Base-by-base conservation (phyloP, 2,113 vertebrate genomes). In the Geococcyx californianus region DNA sequence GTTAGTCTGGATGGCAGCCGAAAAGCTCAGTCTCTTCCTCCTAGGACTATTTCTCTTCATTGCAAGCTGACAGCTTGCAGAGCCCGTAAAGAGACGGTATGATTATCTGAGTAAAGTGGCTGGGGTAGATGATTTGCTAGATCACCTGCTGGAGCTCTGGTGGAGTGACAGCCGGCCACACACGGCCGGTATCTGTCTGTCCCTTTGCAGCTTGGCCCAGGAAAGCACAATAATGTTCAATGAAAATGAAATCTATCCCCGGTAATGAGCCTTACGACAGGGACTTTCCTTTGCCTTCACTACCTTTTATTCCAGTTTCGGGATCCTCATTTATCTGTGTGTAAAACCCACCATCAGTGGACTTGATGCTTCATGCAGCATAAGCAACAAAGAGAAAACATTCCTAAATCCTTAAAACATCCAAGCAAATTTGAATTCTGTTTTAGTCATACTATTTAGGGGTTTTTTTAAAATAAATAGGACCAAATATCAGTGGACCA, bases 141-240 rank as follows among this genome's bases (percentile, higher is more conserved):
- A 81, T 75, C 1, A 1, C 14, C 51, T 54, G 1, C 6, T 58
- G 62, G 44, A 64, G 28, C 51, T 67, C 77, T 89, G 60, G 36
- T 33, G 52, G 49, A 59, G 60, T 62, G 60, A 66, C 15, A 70
- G 58, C 33, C 0, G 1, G 44, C 10, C 26, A 44, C 64, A 16
- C 13, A 19, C 0, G 1, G 34, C 29, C 0, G 1, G 15, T 34
- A 13, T 60, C 78, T 34, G 44, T 54, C 47, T 58, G 36, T 13
- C 36, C 66, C 31, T 42, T 18, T 18, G n/a, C 28, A 55, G 72
- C n/a, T 42, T 59, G 60, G 66, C 13, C 24, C 44, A 28, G 62
- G 55, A 36, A 52, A 51, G 33, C 29, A 67, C 52, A 29, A 56
- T 9, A 14, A 29, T 0, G 2, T 13, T 63, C 54, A 26, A 68